Base-by-base conservation (phyloP, 2,113 vertebrate genomes). In the Tetraodon nigroviridis region DNA sequence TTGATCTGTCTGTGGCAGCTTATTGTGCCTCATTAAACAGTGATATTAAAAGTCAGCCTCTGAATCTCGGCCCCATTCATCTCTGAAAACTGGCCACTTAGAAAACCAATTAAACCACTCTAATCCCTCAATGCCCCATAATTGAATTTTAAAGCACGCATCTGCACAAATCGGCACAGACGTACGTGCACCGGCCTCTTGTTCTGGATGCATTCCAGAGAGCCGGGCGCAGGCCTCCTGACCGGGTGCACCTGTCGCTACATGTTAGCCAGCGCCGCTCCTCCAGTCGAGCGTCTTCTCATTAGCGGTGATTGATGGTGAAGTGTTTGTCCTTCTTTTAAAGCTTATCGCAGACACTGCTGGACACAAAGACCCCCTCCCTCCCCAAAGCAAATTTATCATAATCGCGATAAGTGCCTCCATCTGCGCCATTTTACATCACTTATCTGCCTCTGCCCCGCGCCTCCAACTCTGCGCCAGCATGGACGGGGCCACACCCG, bases 41-140 rank as follows among this genome's bases (percentile, higher is more conserved):
- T 70, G 78, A 84, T 87, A 90, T 88, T 86, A 87, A 89, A 89
- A 85, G 84, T 78, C 12, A 62, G 58, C 84, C 63, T 73, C 70
- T 64, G 82, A 80, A 70, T 81, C 71, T 69, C 72, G 22, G 67
- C 76, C 76, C 89, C 84, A 85, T 89, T 89, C 84, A 89, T 89
- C 84, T 88, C 74, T 67, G 61, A 72, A 81, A 89, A 86, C 69
- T 55, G 75, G 75, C 84, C 87, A 89, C 86, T 89, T 88, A 86
- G 84, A 90, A 90, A 89, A 88, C 81, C 87, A 89, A 90, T 91
- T 89, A 88, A 89, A 86, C 63, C 76, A 59, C 84, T 87, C 78
- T 81, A 80, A 87, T 89, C 88, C 85, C 81, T 89, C 87, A 86
- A 83, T 87, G 81, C 77, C 71, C 62, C 55, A 29, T 89, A 89